phyloP scores from a whole-genome alignment of 2,113 vertebrate species.

The Megalops atlanticus region DNA sequence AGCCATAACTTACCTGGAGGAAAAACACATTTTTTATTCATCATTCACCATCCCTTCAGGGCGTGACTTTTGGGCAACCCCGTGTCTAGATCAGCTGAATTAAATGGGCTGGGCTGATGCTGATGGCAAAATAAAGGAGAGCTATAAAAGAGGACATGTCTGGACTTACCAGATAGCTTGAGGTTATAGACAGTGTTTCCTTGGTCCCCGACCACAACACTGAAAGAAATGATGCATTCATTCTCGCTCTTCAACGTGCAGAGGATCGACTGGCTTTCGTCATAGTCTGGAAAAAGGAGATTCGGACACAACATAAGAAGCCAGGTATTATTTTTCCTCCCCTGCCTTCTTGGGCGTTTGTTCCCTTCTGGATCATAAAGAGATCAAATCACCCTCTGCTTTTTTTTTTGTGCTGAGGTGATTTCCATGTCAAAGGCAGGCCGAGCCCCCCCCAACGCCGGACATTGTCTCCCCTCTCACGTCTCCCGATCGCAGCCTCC shows the following conservation, averaged over 20 bases:
- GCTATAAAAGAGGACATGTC: not conserved
- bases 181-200: slow-evolving; percentile 81
- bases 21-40: no score
- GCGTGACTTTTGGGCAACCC: no score
- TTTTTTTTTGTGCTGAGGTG: slow-evolving; percentile 47
- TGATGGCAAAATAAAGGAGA: not conserved
- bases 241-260: slow-evolving; percentile 85
- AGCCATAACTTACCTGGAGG: no score
- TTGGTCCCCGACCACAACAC: slow-evolving; percentile 72
- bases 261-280: slow-evolving; percentile 75
- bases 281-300: slow-evolving; percentile 78
- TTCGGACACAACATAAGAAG: slow-evolving; percentile 48
- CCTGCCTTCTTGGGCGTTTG: slow-evolving; percentile 49
- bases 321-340: slow-evolving; percentile 28
- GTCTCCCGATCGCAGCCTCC: slow-evolving; percentile 62
- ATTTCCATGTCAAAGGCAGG: slow-evolving; percentile 68
- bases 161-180: slow-evolving; percentile 76
- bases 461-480: slow-evolving; percentile 4
- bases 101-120: no score
- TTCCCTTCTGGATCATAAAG: slow-evolving; percentile 54
- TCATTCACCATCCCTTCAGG: no score
- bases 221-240: slow-evolving; percentile 87
- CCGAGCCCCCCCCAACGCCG: slow-evolving; percentile 48
- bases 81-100: no score
- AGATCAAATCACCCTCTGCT: slow-evolving; percentile 43